Base-by-base conservation (phyloP, 2,888 invertebrate species). In the Phortica magna region DNA sequence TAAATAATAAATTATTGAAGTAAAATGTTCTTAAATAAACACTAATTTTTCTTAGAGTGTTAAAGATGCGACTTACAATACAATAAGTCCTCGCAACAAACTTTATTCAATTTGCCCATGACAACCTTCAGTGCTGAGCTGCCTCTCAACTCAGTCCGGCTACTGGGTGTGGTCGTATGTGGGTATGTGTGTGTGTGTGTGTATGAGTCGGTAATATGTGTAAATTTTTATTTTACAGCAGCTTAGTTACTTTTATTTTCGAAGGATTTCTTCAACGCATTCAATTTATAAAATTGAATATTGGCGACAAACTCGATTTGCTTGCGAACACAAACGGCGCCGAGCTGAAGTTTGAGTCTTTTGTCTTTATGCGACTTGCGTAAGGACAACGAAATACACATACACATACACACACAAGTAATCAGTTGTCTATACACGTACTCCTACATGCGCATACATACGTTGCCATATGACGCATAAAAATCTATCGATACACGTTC, bases 251-350 rank as follows among this genome's bases (percentile, higher is more conserved):
- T 71, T 55, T 71, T 71, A 41, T 48, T 70, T 70, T 17, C 67
- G 42, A 17, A 22, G 61, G 61, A 61, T 61, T 84, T 81, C 77
- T 71, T 81, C 79, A 83, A 84, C 85, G 85, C 80, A 79, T 82
- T 84, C 87, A 87, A 87, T 87, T 85, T 85, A 83, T 81, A 82
- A 87, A 87, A 87, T 87, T 87, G 87, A 87, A 87, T 87, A 84
- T 86, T 84, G 87, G 84, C 83, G 80, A 81, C 83, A 83, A 86
- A 84, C 87, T 86, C 86, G 81, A 86, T 85, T 85, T 84, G 73
- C 79, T 77, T 81, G 59, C n/a, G 57, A 67, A 78, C 82, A 67
- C 43, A 77, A 81, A 80, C 59, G 75, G 61, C 48, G 68, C 68
- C 19, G 12, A 61, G 61, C 61, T 0, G 22, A 61, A 22, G 22